Conservation (phyloP, 2,797 vertebrate genomes). For the Myotis daubentonii region DNA sequence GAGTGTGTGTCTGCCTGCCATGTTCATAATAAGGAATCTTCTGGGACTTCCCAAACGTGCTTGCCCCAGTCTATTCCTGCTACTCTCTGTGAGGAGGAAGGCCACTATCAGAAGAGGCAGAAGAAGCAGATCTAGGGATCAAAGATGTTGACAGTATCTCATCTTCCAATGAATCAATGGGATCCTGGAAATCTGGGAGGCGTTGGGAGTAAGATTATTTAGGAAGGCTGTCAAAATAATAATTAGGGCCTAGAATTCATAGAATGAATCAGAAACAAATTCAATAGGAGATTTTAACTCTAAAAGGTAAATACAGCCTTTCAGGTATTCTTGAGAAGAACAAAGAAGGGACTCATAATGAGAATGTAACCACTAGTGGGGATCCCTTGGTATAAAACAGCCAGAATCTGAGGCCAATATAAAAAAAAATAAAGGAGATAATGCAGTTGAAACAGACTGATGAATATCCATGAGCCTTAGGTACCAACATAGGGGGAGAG, state of each 20-base stretch:
- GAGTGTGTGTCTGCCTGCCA: background rate
- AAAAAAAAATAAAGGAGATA: background rate
- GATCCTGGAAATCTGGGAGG: background rate
- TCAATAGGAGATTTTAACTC: slow-evolving; percentile 10
- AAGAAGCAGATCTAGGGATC: background rate
- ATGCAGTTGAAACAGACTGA: background rate
- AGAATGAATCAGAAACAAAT: slow-evolving; percentile 16
- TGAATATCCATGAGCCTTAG: background rate
- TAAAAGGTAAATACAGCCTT: slow-evolving; percentile 8
- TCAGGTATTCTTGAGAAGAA: background rate
- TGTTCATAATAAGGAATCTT: background rate
- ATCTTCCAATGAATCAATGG: background rate
- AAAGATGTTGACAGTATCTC: background rate
- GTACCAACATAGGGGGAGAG: background rate
- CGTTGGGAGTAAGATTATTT: slow-evolving; percentile 43
- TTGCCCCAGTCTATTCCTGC: background rate
- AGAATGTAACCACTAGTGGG: background rate
- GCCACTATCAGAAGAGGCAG: background rate
- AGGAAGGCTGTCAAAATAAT: slow-evolving; percentile 23
- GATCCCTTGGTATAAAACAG: background rate
- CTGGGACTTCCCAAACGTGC: background rate
- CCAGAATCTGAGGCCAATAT: background rate
- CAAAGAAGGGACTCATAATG: slow-evolving; percentile 12
- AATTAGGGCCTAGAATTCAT: background rate
- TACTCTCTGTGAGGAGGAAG: background rate